Percentiles rank a stretch among this genome's conserved stretches.
Conservation (phyloP, 2,797 vertebrate genomes). For the Hafferia zeledoni region DNA sequence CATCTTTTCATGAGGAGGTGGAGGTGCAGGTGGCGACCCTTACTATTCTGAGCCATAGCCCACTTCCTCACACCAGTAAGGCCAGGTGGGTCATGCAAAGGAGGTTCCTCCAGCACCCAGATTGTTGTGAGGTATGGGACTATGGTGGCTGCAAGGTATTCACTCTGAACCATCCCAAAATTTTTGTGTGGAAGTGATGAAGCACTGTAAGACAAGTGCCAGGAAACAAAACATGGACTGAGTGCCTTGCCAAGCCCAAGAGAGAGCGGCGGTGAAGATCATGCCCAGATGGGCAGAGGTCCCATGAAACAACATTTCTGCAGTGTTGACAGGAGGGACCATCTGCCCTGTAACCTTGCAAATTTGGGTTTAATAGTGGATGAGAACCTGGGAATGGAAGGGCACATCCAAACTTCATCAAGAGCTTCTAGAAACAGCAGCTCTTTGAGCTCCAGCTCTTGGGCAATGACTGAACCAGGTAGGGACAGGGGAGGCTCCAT, state of each 20-base stretch:
- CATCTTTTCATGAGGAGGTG: background rate
- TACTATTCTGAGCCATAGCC: background rate
- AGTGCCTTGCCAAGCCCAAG: background rate
- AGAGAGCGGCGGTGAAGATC: background rate
- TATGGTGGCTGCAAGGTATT: background rate
- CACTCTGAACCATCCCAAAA: background rate
- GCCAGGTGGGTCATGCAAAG: background rate
- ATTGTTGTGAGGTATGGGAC: background rate
- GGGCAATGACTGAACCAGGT: background rate
- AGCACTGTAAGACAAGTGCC: background rate
- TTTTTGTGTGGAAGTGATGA: background rate
- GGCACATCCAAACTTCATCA: background rate
- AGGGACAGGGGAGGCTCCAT: background rate
- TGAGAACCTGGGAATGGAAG: background rate
- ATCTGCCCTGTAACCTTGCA: background rate
- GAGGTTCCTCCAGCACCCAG: background rate
- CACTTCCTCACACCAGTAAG: background rate
- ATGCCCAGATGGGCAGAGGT: background rate
- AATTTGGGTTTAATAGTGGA: background rate
- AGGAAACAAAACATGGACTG: background rate
- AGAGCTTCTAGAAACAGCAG: background rate
- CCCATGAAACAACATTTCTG: background rate
- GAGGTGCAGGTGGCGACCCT: accelerated
- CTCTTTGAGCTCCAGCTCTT: background rate
- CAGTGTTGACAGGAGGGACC: background rate